Conservation (phyloP, 1,140 invertebrate genomes). For the Latrodectus geometricus region DNA sequence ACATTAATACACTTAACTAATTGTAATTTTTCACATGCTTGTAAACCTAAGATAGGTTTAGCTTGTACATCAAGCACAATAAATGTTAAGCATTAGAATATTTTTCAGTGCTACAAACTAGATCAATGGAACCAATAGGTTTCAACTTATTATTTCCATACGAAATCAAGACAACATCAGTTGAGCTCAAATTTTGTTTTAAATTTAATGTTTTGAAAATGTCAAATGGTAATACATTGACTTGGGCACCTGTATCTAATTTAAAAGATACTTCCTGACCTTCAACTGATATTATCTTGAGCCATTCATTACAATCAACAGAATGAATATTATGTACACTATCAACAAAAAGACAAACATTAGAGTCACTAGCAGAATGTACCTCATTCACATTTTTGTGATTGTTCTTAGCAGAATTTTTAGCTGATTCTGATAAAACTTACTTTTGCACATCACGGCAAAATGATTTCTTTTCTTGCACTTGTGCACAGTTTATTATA, state of each 20-base stretch:
- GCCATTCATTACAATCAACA: background rate
- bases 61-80: background rate
- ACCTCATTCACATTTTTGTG: background rate
- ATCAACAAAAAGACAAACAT: constrained; percentile 13
- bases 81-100: background rate
- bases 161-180: constrained; percentile 19
- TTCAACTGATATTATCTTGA: background rate
- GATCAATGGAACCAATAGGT: background rate
- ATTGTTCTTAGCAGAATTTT: too few relatives aligned
- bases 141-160: constrained; percentile 28
- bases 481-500: constrained; percentile 27
- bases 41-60: constrained; percentile 3
- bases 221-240: constrained; percentile 16
- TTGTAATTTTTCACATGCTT: background rate
- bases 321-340: background rate
- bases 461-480: constrained; percentile 15
- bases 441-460: background rate
- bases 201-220: constrained; percentile 1
- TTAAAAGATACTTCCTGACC: constrained; percentile 32
- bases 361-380: background rate
- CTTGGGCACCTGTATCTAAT: constrained; percentile 36
- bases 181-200: background rate
- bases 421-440: too few relatives aligned
- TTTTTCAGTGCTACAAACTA: constrained; percentile 6
- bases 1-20: background rate